Percentiles rank a stretch among this genome's conserved stretches.
phyloP scores from a whole-genome alignment of 2,888 invertebrate species.

The Apomyelois bistriatella region DNA sequence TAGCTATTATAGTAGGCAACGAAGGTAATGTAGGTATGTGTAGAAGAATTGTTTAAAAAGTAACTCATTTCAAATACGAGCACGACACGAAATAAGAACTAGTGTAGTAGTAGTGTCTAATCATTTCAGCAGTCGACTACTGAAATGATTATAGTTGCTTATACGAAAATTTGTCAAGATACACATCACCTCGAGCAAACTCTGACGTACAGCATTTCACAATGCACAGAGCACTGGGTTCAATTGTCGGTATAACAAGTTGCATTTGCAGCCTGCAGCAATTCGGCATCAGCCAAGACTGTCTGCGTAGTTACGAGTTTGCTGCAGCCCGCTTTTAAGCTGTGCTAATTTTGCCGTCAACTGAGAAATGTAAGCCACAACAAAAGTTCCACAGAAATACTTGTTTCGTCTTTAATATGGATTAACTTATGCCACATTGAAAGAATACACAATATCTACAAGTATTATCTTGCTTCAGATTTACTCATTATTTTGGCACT shows the following conservation, averaged over 20 bases:
- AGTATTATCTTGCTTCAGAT: no score
- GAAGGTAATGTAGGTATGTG: no score
- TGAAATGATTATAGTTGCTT: background rate
- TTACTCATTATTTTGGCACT: no score
- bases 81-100: no score
- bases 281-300: conserved; percentile 17
- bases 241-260: conserved; percentile 35
- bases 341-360: conserved; percentile 34
- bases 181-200: background rate
- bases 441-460: no score
- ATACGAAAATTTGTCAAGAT: background rate
- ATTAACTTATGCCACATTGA: no score
- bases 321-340: conserved; percentile 17
- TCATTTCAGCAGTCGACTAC: no score
- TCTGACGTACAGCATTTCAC: background rate
- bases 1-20: no score
- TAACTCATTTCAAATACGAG: no score
- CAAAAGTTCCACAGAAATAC: background rate
- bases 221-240: conserved; percentile 18
- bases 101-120: no score
- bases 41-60: no score
- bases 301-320: conserved; percentile 25
- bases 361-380: conserved; percentile 18
- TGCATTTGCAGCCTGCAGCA: conserved; percentile 30
- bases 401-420: no score